Conservation (phyloP, 2,888 invertebrate species). For the Caenorhabditis angaria region DNA sequence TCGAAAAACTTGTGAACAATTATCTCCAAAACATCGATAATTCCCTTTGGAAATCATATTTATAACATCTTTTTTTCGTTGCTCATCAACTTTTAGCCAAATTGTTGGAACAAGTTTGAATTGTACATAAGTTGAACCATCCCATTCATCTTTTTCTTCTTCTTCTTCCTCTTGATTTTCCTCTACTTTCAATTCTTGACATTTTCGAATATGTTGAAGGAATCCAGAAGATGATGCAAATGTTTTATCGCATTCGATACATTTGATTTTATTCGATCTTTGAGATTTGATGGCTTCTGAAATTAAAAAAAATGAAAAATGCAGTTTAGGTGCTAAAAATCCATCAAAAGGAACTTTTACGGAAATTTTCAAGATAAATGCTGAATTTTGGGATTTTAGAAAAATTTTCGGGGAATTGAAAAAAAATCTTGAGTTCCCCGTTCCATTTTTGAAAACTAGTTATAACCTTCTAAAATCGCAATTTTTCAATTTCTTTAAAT, state of each 20-base stretch:
- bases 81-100: conserved; percentile 18
- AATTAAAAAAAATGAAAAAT: too few species aligned
- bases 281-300: conserved; percentile 10
- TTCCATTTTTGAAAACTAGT: too few species aligned
- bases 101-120: conserved; percentile 10
- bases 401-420: too few species aligned
- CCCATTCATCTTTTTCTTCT: not conserved
- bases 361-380: too few species aligned
- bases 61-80: conserved; percentile 11
- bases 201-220: conserved; percentile 17
- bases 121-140: not conserved
- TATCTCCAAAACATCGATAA: not conserved
- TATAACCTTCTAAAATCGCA: too few species aligned
- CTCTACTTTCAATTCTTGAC: not conserved
- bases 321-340: too few species aligned
- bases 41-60: conserved; percentile 12
- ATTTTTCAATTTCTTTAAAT: too few species aligned
- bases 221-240: conserved; percentile 18
- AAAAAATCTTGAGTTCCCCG: too few species aligned
- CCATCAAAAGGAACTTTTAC: too few species aligned
- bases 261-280: conserved; percentile 13
- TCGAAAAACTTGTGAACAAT: not conserved
- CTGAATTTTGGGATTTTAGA: too few species aligned
- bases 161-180: conserved; percentile 2
- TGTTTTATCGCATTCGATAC: conserved; percentile 13